Evolutionary conservation across 92 coral and sea anemone genomes (phyloP).

Genomic region (Pocillopora grandis): DNA sequence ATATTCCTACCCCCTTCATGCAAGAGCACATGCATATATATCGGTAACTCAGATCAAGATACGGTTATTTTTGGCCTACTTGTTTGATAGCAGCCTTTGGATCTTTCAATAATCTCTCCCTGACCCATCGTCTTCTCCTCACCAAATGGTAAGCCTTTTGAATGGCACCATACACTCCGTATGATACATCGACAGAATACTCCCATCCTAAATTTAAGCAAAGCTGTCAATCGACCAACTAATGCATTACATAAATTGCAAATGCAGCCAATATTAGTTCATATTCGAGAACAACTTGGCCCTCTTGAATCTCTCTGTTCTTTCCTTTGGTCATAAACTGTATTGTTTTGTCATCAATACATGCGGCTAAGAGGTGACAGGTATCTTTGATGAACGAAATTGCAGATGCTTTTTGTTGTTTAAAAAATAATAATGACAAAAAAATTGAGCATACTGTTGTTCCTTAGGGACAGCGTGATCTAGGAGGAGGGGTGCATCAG

Average conservation of each 20-base stretch:
- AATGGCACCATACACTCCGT: slow-evolving; percentile 85
- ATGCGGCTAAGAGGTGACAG: no score
- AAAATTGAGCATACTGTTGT: no score
- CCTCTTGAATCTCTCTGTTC: background rate
- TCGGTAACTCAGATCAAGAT: background rate
- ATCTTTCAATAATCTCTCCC: slow-evolving; percentile 79
- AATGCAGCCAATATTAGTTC: no score
- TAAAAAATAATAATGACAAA: no score
- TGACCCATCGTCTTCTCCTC: slow-evolving; percentile 92
- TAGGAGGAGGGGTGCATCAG: no score
- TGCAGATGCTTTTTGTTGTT: no score
- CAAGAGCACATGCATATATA: background rate
- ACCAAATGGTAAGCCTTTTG: slow-evolving; percentile 92
- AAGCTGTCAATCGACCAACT: background rate
- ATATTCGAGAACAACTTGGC: background rate
- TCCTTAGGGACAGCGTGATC: no score
- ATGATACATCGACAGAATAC: slow-evolving; percentile 85
- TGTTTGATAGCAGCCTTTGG: slow-evolving; percentile 69
- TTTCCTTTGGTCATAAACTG: no score
- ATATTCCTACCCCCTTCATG: background rate
- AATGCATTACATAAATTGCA: background rate
- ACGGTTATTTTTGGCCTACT: slow-evolving; percentile 27
- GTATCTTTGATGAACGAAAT: no score
- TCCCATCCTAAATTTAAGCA: slow-evolving; percentile 78
- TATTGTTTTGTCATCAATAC: no score